Evolutionary conservation across 2,797 vertebrate species (phyloP).

Genomic region (Sebastiscus tertius): DNA sequence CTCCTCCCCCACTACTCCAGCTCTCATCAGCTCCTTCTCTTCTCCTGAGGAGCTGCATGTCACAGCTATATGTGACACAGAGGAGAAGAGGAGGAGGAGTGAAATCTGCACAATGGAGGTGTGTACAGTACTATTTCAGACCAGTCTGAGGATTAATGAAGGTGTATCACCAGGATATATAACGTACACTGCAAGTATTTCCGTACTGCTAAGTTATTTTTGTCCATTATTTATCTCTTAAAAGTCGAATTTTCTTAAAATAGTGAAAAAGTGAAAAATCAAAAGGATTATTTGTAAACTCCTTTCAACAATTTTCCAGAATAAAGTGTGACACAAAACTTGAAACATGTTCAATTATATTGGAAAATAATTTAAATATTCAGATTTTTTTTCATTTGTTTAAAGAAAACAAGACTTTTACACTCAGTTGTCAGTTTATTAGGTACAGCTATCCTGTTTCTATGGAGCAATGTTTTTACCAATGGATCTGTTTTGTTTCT

Average conservation of each 20-base stretch:
- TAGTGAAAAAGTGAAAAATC: neutral
- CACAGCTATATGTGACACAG: slow-evolving; percentile 36
- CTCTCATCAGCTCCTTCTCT: slow-evolving; percentile 63
- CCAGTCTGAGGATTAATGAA: neutral
- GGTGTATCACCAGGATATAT: neutral
- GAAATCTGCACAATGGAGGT: neutral
- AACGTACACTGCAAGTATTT: neutral
- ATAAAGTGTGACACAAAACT: too few relatives aligned
- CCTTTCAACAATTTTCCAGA: too few relatives aligned
- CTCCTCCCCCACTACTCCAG: slow-evolving; percentile 24
- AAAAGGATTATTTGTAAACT: neutral
- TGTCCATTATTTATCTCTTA: neutral
- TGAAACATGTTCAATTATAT: neutral
- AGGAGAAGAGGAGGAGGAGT: neutral
- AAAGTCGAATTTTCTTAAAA: neutral
- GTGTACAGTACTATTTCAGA: neutral
- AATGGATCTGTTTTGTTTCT: neutral
- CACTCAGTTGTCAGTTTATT: neutral
- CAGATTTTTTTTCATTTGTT: neutral
- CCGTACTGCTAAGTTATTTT: neutral
- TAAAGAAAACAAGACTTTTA: neutral
- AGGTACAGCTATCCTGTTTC: neutral
- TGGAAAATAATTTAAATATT: neutral
- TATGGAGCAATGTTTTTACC: neutral
- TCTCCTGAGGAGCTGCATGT: slow-evolving; percentile 46